Percentiles rank a stretch among this genome's conserved stretches.
phyloP scores from a whole-genome alignment of 2,797 vertebrate genomes.

The Chiroxiphia lanceolata region DNA sequence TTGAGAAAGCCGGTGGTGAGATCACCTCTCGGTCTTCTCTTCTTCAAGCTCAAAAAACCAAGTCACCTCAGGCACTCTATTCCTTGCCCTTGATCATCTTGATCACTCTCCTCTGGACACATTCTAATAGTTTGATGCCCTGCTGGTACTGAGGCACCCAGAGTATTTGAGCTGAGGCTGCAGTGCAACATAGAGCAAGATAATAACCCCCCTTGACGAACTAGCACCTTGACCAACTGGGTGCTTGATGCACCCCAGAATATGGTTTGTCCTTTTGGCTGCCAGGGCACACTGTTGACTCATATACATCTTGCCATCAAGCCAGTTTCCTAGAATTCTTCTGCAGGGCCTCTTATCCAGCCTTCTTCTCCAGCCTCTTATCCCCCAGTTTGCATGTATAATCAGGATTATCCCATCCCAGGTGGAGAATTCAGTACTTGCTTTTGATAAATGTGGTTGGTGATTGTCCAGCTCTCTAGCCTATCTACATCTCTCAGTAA shows the following conservation, averaged over 20 bases:
- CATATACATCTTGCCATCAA: background rate
- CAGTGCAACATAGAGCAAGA: background rate
- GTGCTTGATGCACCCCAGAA: background rate
- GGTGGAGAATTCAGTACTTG: background rate
- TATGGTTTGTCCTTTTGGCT: background rate
- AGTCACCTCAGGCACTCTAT: background rate
- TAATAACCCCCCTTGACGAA: background rate
- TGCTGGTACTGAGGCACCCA: background rate
- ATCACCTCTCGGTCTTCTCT: background rate
- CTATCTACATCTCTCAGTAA: background rate
- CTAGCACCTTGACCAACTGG: background rate
- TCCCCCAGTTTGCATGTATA: fast-evolving
- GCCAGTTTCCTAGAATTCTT: background rate
- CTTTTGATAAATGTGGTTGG: background rate
- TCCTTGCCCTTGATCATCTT: background rate
- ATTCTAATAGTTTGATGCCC: background rate
- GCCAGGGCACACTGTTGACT: background rate
- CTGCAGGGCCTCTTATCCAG: no score
- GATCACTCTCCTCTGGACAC: background rate
- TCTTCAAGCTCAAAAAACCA: background rate
- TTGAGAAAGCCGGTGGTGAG: background rate
- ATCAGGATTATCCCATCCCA: background rate
- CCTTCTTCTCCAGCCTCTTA: background rate
- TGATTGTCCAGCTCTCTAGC: background rate
- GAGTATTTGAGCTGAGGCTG: background rate